Percentiles rank a stretch among this genome's conserved stretches.
Evolutionary conservation across 2,888 invertebrate genomes (phyloP).

Genomic region (Teleiodes luculella): DNA sequence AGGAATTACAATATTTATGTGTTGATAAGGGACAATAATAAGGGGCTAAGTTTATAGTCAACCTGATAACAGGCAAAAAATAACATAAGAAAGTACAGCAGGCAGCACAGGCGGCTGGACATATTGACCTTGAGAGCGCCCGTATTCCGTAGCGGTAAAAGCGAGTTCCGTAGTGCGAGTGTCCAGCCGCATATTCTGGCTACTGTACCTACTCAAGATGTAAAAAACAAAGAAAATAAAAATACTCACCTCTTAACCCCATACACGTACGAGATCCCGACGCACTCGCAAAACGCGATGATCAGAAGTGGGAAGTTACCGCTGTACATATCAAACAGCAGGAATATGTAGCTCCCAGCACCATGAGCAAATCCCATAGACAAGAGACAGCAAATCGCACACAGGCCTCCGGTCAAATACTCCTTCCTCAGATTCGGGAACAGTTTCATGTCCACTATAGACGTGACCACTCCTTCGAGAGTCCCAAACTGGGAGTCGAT

Average conservation of each 20-base stretch:
- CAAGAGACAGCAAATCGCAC: constrained; percentile 86
- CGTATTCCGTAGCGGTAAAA: too few relatives aligned
- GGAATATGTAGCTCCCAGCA: constrained; percentile 95
- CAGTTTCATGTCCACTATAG: constrained; percentile 95
- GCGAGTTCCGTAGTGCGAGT: too few relatives aligned
- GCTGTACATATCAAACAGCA: constrained; percentile 95
- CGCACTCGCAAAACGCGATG: constrained; percentile 94
- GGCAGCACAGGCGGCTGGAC: too few relatives aligned
- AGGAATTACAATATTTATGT: too few relatives aligned
- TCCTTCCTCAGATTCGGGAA: constrained; percentile 92
- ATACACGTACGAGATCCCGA: constrained; percentile 96
- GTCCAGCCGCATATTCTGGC: too few relatives aligned
- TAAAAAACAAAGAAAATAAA: background rate
- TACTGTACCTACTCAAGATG: too few relatives aligned
- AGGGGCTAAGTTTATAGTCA: too few relatives aligned
- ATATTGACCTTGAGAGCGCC: too few relatives aligned
- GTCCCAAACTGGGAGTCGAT: constrained; percentile 98
- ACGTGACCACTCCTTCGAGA: constrained; percentile 96
- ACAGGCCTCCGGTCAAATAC: constrained; percentile 80
- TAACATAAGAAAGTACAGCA: too few relatives aligned
- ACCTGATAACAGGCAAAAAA: too few relatives aligned
- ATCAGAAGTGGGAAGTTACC: constrained; percentile 95
- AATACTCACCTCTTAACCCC: constrained; percentile 88
- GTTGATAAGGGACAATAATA: too few relatives aligned
- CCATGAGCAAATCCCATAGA: constrained; percentile 96